Evolutionary conservation across 53 echinoderm and acorn worm species (phyloP).

Genomic region (Luidia sarsii): DNA sequence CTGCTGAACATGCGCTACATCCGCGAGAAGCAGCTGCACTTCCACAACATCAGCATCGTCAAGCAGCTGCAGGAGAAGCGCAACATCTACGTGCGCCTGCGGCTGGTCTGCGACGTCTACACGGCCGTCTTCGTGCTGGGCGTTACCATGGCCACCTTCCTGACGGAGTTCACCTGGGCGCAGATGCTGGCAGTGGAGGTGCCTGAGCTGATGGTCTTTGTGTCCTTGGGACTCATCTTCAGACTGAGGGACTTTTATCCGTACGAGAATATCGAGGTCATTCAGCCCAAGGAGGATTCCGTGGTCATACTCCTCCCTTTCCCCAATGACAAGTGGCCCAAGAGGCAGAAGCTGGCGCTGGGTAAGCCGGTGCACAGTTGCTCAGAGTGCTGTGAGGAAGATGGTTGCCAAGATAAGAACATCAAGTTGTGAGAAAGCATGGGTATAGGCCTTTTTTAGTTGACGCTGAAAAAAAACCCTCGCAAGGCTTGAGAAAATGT

Average conservation of each 20-base stretch:
- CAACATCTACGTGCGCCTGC: constrained; percentile 79
- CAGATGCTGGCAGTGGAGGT: constrained; percentile 78
- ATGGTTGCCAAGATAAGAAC: constrained; percentile 15
- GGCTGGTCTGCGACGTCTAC: constrained; percentile 84
- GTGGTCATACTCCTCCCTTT: constrained; percentile 87
- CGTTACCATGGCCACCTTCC: constrained; percentile 90
- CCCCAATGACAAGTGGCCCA: constrained; percentile 69
- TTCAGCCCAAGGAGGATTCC: constrained; percentile 77
- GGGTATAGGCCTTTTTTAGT: no score
- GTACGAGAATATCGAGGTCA: constrained; percentile 87
- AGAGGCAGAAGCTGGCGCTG: constrained; percentile 75
- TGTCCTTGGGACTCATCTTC: constrained; percentile 79
- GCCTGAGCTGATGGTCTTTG: constrained; percentile 83
- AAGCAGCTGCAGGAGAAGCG: constrained; percentile 83
- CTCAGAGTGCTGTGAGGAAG: constrained; percentile 24
- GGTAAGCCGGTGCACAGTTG: constrained; percentile 50
- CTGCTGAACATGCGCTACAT: constrained; percentile 65
- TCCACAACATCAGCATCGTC: constrained; percentile 68
- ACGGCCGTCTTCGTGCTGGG: constrained; percentile 94
- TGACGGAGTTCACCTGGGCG: constrained; percentile 88
- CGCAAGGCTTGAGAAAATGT: no score
- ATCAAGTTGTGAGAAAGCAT: no score
- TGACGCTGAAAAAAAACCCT: no score
- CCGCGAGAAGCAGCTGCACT: constrained; percentile 78
- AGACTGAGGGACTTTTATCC: constrained; percentile 74